Evolutionary conservation across 2,888 invertebrate genomes (phyloP), one percentile per base, ranked within the genome.

Genomic region (Nemotelus nigrinus): DNA sequence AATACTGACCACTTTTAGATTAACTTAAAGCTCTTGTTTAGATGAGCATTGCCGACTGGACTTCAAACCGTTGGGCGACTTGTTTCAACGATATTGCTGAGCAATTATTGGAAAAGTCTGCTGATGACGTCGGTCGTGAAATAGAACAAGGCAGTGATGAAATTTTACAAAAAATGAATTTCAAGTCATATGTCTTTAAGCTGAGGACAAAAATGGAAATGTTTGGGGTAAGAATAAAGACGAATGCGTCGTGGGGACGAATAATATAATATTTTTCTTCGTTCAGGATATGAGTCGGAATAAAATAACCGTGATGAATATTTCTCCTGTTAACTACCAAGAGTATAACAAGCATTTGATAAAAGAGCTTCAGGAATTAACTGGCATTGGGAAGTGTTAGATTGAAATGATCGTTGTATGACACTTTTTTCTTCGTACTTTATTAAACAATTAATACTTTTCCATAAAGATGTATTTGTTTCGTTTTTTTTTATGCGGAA

Each of bases 31-130:
- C 25, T 57, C 10, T 25, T 50, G 85, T 86, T 25, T 85, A 97
- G 96, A 90, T 93, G 81, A 95, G 93, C 84, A 89, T 99, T 77
- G 93, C 93, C 0, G 99, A 99, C 87, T 93, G 92, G 86, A 93
- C 95, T 1, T 95, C 94, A 72, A 93, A 93, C 86, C 92, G 94
- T 81, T 98, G 98, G 93, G 92, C 94, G 6, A 98, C 97, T 2
- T 92, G 95, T 80, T 99, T 99, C 88, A 95, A 93, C 83, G 93
- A 94, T 67, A 89, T 92, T 45, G 96, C 93, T 0, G 96, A 97
- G 85, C 89, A 90, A 77, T 87, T 98, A 80, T 85, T 98, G 43
- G 93, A 92, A 3, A 89, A 88, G 76, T 88, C 89, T 1, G 90
- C 96, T 0, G 91, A 94, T 57, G 93, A 95, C 81, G 88, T 98